Conservation (phyloP, 2,797 vertebrate species). For the Spizella passerina region DNA sequence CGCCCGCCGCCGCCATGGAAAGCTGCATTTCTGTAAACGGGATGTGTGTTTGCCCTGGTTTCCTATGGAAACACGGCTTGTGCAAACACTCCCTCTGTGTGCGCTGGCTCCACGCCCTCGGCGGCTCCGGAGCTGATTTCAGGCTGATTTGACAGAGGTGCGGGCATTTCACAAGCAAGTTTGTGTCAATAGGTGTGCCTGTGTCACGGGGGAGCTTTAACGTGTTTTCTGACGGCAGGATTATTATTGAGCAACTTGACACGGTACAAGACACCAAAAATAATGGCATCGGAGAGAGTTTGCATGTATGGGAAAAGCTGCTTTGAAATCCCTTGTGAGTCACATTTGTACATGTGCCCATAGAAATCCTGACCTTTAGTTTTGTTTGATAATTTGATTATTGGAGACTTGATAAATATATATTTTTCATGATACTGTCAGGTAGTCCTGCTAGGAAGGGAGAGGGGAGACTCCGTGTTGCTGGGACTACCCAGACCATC, state of each 20-base stretch:
- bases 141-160: not conserved
- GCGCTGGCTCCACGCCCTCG: not conserved
- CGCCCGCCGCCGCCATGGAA: not conserved
- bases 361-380: not conserved
- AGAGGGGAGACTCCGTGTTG: not conserved
- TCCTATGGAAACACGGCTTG: not conserved
- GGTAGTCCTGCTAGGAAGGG: not conserved
- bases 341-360: rapidly evolving
- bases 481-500: not conserved
- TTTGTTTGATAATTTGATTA: not conserved
- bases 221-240: not conserved
- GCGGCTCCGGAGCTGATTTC: not conserved
- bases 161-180: not conserved
- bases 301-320: not conserved
- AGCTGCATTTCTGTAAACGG: rapidly evolving
- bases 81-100: not conserved
- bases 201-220: not conserved
- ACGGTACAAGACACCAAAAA: not conserved
- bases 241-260: not conserved
- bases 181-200: not conserved
- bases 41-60: not conserved
- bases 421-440: not conserved
- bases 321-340: not conserved
- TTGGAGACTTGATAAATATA: not conserved
- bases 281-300: rapidly evolving